Evolutionary conservation across 1,140 invertebrate species (phyloP).

Genomic region (Bombus soroeensis): DNA sequence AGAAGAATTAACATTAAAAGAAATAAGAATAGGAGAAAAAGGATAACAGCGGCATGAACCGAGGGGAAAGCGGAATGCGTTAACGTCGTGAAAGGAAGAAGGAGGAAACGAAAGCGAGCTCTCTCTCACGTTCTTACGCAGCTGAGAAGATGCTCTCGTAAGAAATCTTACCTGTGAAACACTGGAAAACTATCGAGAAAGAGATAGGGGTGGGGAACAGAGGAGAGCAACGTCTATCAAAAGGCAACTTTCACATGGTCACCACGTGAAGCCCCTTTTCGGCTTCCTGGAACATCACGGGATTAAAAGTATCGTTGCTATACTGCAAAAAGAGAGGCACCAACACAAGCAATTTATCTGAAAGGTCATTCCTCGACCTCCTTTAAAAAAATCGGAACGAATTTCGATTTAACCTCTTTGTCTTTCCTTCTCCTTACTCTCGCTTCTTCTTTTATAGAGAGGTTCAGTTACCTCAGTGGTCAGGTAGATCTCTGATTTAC

Average conservation of each 20-base stretch:
- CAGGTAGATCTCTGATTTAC: not conserved
- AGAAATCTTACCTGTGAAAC: conserved; percentile 46
- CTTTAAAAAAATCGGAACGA: conserved; percentile 36
- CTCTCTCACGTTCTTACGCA: conserved; percentile 54
- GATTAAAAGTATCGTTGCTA: conserved; percentile 22
- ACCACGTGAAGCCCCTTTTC: conserved; percentile 32
- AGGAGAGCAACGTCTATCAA: conserved; percentile 35
- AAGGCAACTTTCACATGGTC: conserved; percentile 46
- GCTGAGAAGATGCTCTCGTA: conserved; percentile 54
- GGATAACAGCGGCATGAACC: conserved; percentile 6
- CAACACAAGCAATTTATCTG: not conserved
- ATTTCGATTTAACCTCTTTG: not conserved
- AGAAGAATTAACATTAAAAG: not conserved
- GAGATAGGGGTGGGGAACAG: not conserved
- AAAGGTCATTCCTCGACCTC: conserved; percentile 42
- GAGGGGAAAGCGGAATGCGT: conserved; percentile 44
- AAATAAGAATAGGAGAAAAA: not conserved
- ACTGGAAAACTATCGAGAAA: conserved; percentile 40
- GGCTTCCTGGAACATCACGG: conserved; percentile 30
- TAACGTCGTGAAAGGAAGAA: conserved; percentile 38
- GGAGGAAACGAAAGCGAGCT: conserved; percentile 51
- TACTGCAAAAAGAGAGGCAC: not conserved
- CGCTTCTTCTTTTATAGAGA: not conserved
- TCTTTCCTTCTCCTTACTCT: not conserved
- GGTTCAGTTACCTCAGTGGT: not conserved